A percentile compares a stretch with the other conserved stretches of the same genome.
These are phyloP conservation scores for Chiloscyllium plagiosum DNA, from an alignment of 2,113 vertebrate species.

Conservation along the genomic window DNA sequence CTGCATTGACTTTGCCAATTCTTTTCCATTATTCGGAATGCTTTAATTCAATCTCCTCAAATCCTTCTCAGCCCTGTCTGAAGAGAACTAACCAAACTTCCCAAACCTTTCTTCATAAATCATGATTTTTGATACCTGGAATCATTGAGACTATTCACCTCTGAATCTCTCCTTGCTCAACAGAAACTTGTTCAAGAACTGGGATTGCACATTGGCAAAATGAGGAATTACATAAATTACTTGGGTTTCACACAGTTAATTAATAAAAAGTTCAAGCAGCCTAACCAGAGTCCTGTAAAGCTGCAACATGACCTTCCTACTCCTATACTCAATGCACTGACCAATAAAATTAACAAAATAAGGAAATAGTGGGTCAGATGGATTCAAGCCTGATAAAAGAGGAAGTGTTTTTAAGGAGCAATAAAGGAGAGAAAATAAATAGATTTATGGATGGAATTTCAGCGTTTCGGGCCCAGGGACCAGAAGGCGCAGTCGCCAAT, in stretches of 20 bases:
- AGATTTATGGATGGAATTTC: not conserved
- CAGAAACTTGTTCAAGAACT: not conserved
- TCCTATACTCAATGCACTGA: too few relatives aligned
- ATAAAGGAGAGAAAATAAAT: not conserved
- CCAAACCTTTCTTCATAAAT: not conserved
- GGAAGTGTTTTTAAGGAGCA: not conserved
- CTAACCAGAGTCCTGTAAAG: too few relatives aligned
- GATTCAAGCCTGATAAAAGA: not conserved
- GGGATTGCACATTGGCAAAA: not conserved
- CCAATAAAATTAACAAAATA: not conserved
- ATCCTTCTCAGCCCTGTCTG: too few relatives aligned
- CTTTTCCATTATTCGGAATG: not conserved
- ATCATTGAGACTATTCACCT: not conserved
- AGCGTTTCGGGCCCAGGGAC: not conserved
- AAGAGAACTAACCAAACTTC: conserved; percentile 4
- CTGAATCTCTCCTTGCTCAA: not conserved
- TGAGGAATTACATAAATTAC: not conserved
- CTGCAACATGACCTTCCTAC: too few relatives aligned
- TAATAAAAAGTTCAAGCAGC: not conserved
- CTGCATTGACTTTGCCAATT: not conserved
- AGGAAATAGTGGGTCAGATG: not conserved
- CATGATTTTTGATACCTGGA: not conserved
- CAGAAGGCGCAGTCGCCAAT: not conserved
- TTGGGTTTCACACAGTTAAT: not conserved
- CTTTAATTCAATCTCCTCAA: not conserved